A percentile compares a stretch with the other conserved stretches of the same genome.
These are phyloP conservation scores for Gila robusta DNA, from an alignment of 2,797 vertebrate species.

Conservation along the genomic window DNA sequence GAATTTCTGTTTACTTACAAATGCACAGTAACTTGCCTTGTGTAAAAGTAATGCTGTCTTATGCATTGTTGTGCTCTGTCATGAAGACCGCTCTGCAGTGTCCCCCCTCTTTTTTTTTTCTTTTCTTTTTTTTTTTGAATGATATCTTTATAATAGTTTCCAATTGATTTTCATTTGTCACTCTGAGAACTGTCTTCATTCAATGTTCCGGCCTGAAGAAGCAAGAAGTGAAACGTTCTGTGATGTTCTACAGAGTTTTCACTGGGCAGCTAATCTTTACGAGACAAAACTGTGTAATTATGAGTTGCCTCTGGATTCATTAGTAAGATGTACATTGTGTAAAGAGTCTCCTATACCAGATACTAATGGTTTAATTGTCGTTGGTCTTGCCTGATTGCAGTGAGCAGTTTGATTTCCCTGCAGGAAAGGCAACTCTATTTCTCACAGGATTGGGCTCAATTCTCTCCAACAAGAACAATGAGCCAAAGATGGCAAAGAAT, in stretches of 20 bases:
- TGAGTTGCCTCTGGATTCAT: slow-evolving; percentile 76
- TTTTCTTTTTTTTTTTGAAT: neutral
- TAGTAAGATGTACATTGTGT: slow-evolving; percentile 90
- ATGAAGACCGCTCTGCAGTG: neutral
- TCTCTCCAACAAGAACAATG: slow-evolving; percentile 83
- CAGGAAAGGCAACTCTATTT: slow-evolving; percentile 85
- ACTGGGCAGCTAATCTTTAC: slow-evolving; percentile 74
- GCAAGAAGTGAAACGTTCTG: slow-evolving; percentile 63
- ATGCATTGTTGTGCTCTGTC: neutral
- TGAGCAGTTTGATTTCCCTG: slow-evolving; percentile 91
- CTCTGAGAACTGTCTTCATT: slow-evolving; percentile 6
- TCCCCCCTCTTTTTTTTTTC: too few species aligned
- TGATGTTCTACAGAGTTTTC: slow-evolving; percentile 67
- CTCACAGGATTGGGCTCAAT: slow-evolving; percentile 89
- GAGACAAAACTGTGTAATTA: slow-evolving; percentile 80
- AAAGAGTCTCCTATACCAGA: slow-evolving; percentile 90
- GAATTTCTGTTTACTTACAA: neutral
- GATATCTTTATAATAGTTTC: slow-evolving; percentile 9
- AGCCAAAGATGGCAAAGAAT: slow-evolving; percentile 91
- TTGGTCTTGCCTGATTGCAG: slow-evolving; percentile 85
- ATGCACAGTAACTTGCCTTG: neutral
- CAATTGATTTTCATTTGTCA: slow-evolving; percentile 23
- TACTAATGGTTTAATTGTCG: slow-evolving; percentile 98
- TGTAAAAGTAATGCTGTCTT: neutral
- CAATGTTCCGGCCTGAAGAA: slow-evolving; percentile 62